Percentiles rank a stretch among this genome's conserved stretches.
phyloP scores from a whole-genome alignment of 2,888 invertebrate genomes.

The Galeopsomyia nigrocyanea region DNA sequence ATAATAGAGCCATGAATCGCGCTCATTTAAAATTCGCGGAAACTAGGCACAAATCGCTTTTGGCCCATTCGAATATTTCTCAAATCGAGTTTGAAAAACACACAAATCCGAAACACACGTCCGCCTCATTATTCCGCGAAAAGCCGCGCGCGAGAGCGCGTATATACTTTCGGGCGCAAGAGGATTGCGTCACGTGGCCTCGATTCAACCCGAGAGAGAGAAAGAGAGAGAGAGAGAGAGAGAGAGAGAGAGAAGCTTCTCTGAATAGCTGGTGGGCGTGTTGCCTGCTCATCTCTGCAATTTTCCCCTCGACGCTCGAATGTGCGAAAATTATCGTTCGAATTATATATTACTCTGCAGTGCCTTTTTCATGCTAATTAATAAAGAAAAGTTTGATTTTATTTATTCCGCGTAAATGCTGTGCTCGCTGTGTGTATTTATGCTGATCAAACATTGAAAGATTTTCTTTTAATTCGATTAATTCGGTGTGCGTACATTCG shows the following conservation, averaged over 20 bases:
- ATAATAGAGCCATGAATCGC: no score
- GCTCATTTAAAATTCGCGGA: no score
- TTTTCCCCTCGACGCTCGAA: conserved; percentile 30
- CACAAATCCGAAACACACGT: no score
- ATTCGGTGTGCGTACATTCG: no score
- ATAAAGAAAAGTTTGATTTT: conserved; percentile 9
- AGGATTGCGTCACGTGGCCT: conserved; percentile 25
- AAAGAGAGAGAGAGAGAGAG: conserved; percentile 24
- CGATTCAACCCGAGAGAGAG: conserved; percentile 13
- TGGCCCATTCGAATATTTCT: no score
- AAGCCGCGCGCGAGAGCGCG: conserved; percentile 9
- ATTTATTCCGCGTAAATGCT: neutral
- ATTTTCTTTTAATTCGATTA: neutral
- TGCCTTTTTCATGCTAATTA: conserved; percentile 37
- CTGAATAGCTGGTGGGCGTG: conserved; percentile 39
- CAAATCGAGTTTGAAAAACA: no score
- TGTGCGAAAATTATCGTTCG: conserved; percentile 25
- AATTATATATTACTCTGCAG: conserved; percentile 11
- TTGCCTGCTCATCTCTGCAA: conserved; percentile 38
- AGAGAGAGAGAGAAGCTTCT: conserved; percentile 29
- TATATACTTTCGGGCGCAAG: conserved; percentile 15
- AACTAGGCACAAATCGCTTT: no score
- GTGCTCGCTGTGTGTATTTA: neutral
- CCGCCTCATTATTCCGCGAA: conserved; percentile 35
- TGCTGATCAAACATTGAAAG: conserved; percentile 10